Conservation (phyloP, 2,888 invertebrate species). For the Platynereis dumerilii region DNA sequence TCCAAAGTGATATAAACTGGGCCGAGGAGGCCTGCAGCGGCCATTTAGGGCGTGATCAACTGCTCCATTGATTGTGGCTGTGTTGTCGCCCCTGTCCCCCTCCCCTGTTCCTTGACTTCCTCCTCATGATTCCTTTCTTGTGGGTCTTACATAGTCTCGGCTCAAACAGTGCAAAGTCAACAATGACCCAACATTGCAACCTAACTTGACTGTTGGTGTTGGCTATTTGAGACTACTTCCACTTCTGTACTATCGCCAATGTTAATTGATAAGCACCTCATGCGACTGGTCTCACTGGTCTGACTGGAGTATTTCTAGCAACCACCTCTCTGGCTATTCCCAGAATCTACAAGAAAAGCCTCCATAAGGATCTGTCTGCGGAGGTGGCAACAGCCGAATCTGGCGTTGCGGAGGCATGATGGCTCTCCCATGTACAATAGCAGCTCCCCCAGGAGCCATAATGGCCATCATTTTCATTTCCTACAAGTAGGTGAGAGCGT, state of each 20-base stretch:
- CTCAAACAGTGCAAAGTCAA: too few species aligned
- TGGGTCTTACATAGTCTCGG: too few species aligned
- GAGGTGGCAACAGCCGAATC: too few species aligned
- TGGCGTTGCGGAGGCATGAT: constrained; percentile 4
- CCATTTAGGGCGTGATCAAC: constrained; percentile 13
- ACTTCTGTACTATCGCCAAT: too few species aligned
- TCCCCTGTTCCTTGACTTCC: constrained; percentile 14
- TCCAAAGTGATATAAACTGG: constrained; percentile 22
- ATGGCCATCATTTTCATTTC: constrained; percentile 21
- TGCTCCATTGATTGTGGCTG: constrained; percentile 18
- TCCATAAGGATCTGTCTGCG: too few species aligned
- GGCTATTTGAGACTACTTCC: too few species aligned
- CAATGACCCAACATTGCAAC: too few species aligned
- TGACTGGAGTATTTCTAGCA: neutral
- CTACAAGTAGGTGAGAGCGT: constrained; percentile 6
- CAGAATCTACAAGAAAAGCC: too few species aligned
- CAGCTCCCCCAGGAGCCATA: constrained; percentile 8
- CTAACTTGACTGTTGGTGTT: too few species aligned
- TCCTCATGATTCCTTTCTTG: too few species aligned
- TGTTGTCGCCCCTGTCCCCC: constrained; percentile 3
- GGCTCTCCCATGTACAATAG: constrained; percentile 16
- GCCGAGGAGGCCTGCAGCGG: constrained; percentile 12
- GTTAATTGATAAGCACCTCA: neutral
- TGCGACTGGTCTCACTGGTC: neutral
- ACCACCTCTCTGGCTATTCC: too few species aligned